A percentile compares a stretch with the other conserved stretches of the same genome.
These are phyloP conservation scores for Lacerta agilis DNA, from an alignment of 2,797 vertebrate genomes.

Conservation along the genomic window DNA sequence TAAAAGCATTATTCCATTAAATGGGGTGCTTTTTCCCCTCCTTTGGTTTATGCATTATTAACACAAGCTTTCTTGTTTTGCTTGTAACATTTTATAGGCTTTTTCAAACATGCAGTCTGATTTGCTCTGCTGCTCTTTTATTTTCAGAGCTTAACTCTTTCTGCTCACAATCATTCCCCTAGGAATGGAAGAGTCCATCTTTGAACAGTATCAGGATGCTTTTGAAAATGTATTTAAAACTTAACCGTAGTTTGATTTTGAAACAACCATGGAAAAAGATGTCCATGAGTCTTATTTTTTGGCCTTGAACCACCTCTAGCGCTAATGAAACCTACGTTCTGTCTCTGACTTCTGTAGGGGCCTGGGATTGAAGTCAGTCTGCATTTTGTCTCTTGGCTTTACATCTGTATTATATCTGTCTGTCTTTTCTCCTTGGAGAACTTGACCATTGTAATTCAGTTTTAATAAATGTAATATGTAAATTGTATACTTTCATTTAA, in stretches of 20 bases:
- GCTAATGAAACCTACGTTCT: constrained; percentile 8
- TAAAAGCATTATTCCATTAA: constrained; percentile 82
- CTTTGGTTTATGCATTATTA: constrained; percentile 84
- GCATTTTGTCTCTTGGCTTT: neutral
- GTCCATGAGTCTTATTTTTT: constrained; percentile 28
- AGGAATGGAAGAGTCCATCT: constrained; percentile 39
- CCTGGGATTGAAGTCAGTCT: neutral
- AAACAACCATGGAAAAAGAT: neutral
- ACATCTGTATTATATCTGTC: neutral
- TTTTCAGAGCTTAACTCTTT: constrained; percentile 77
- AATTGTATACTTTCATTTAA: neutral
- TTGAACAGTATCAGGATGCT: constrained; percentile 30
- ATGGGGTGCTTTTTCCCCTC: constrained; percentile 60
- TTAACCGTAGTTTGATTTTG: constrained; percentile 1
- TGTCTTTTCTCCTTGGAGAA: neutral
- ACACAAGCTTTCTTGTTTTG: constrained; percentile 83
- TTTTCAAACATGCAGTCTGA: constrained; percentile 79
- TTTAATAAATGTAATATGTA: constrained; percentile 12
- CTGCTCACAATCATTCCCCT: constrained; percentile 35
- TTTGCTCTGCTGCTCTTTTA: constrained; percentile 77
- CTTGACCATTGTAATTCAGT: neutral
- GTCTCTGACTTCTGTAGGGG: neutral
- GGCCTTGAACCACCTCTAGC: constrained; percentile 19
- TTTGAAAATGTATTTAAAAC: constrained; percentile 24
- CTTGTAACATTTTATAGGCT: constrained; percentile 83